phyloP scores from a whole-genome alignment of 2,113 vertebrate species.

The Pampusana beccarii region DNA sequence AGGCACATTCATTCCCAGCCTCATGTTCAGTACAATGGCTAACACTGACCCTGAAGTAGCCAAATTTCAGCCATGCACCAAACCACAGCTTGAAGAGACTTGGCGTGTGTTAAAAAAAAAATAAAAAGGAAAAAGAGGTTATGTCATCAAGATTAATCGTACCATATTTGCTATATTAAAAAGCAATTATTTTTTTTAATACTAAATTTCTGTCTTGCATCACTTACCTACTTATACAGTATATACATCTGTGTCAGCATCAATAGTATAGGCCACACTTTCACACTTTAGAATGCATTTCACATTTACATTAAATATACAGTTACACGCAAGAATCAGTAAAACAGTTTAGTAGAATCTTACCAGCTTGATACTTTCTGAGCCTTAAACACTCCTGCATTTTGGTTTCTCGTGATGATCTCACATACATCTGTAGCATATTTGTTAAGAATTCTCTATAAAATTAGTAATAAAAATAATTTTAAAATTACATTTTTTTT shows the following conservation, averaged over 20 bases:
- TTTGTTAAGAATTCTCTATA: conserved; percentile 78
- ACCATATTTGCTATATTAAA: neutral
- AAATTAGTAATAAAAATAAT: neutral
- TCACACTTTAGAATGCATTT: neutral
- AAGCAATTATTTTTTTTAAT: neutral
- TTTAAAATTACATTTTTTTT: neutral
- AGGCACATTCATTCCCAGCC: neutral
- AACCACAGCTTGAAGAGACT: neutral
- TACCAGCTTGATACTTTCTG: conserved; percentile 87
- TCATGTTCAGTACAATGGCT: neutral
- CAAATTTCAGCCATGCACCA: neutral
- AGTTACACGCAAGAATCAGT: neutral
- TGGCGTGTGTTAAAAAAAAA: neutral
- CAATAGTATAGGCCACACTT: neutral
- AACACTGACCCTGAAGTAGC: neutral
- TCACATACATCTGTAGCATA: conserved; percentile 83
- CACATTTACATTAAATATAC: neutral
- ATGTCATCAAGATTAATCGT: neutral
- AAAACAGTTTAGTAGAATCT: conserved; percentile 50
- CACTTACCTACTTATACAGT: neutral
- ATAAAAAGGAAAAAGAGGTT: neutral
- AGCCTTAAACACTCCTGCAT: conserved; percentile 80
- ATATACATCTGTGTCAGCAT: neutral
- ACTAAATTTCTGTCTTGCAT: neutral
- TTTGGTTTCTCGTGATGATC: conserved; percentile 83